Evolutionary conservation across 2,113 vertebrate genomes (phyloP).

Genomic region (Notarius lentiginosus): DNA sequence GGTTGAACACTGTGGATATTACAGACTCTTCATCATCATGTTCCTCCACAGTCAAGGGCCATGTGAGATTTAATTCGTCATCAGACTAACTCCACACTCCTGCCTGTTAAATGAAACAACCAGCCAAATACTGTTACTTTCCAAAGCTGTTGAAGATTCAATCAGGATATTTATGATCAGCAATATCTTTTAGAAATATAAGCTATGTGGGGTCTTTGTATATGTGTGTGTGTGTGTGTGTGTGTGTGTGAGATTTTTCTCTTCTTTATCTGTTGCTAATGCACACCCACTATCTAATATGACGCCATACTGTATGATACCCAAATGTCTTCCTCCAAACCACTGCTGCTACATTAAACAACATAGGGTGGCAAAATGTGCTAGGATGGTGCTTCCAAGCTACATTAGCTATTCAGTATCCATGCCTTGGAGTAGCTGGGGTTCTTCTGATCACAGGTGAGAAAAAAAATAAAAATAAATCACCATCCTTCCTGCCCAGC

Average conservation of each 20-base stretch:
- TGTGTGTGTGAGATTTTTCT: not conserved
- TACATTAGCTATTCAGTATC: not conserved
- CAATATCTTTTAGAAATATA: not conserved
- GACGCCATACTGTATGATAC: not conserved
- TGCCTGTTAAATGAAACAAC: conserved; percentile 14
- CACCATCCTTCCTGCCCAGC: no score
- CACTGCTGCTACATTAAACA: not conserved
- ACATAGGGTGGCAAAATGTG: not conserved
- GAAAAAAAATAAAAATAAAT: no score
- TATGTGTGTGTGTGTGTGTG: no score
- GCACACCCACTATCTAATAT: not conserved
- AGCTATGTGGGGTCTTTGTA: not conserved
- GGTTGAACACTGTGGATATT: conserved; percentile 58
- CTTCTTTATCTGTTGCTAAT: not conserved
- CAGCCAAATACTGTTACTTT: conserved; percentile 7
- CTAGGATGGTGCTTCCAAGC: not conserved
- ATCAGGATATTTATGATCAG: not conserved
- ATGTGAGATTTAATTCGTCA: conserved; percentile 64
- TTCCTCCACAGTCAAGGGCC: conserved; percentile 30
- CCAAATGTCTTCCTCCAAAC: not conserved
- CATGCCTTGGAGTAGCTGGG: not conserved
- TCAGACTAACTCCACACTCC: conserved; percentile 60
- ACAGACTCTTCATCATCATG: conserved; percentile 51
- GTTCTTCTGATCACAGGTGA: not conserved
- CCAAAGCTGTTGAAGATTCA: not conserved